Base-by-base conservation (phyloP, 1,140 invertebrate species). In the Nasonia longicornis region DNA sequence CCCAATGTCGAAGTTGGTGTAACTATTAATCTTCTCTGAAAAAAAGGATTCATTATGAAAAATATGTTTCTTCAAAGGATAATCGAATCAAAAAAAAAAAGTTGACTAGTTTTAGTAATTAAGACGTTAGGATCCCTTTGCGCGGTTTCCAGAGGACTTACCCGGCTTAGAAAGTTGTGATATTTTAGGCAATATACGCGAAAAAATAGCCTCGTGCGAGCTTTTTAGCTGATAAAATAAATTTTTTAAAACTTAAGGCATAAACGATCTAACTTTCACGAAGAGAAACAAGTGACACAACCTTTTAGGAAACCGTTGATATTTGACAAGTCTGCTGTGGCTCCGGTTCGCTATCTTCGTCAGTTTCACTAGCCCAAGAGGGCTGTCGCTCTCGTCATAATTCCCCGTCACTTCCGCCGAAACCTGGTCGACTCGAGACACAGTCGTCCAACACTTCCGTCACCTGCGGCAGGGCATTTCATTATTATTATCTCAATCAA, bases 331-430 rank as follows among this genome's bases (percentile, higher is more conserved):
- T 88, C 66, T 85, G 86, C 82, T 86, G 86, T 80, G 42, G 77
- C n/a, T 89, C 87, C 42, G 84, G 82, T 78, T 89, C 88, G 77
- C 88, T 89, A 78, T 89, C 87, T 52, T 89, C 88, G 64, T 89
- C 88, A 4, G 88, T 85, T 69, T 89, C 88, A 69, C 88, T 89
- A 4, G 84, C 86, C 88, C 88, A 89, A 16, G 88, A 89, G 84
- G 87, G 84, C 86, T 85, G 87, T 74, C 85, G 86, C 67, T 88
- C 88, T 52, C 87, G 88, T 89, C 88, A 89, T 79, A 89, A 89
- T 73, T 88, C 87, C 31, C 84, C 85, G 38, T 88, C 85, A 70
- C 84, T 87, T 8, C 88, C 87, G 2, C 69, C 85, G 16, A 85
- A 66, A 48, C 84, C 84, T 20, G 84, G 82, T 83, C 85, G 77